These are phyloP conservation scores for Passerina amoena DNA, from an alignment of 2,113 vertebrate genomes.

Conservation along the genomic window DNA sequence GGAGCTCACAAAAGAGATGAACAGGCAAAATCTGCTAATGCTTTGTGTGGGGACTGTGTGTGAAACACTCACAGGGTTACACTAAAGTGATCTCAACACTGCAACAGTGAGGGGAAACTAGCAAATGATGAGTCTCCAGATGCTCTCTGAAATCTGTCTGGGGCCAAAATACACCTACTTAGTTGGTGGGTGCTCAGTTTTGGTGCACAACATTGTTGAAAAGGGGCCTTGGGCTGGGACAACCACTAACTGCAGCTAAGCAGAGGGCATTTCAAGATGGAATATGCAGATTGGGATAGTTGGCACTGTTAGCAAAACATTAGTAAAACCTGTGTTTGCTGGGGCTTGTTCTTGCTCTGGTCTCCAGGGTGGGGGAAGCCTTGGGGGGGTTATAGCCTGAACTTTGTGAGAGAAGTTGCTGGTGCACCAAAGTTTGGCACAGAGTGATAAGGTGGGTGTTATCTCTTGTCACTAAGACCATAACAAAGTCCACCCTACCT, in stretches of 20 bases:
- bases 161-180: neutral
- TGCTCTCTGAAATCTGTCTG: neutral
- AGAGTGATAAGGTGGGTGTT: neutral
- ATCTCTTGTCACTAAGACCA: too few species aligned
- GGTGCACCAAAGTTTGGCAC: neutral
- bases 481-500: neutral
- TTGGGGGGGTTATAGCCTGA: neutral
- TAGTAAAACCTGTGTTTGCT: neutral
- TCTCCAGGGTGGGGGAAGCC: neutral
- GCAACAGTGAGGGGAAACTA: neutral
- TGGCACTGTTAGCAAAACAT: neutral
- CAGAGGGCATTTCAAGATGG: neutral
- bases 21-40: neutral
- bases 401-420: fast-evolving
- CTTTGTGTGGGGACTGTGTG: fast-evolving
- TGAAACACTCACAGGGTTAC: neutral
- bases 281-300: neutral
- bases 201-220: neutral
- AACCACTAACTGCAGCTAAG: neutral
- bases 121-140: neutral
- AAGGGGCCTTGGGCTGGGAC: neutral
- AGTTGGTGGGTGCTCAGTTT: neutral
- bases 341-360: neutral
- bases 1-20: neutral
- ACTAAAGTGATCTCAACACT: neutral